Evolutionary conservation across 2,113 vertebrate genomes (phyloP), one percentile per base, ranked within the genome.

Genomic region (Pyrgilauda ruficollis): DNA sequence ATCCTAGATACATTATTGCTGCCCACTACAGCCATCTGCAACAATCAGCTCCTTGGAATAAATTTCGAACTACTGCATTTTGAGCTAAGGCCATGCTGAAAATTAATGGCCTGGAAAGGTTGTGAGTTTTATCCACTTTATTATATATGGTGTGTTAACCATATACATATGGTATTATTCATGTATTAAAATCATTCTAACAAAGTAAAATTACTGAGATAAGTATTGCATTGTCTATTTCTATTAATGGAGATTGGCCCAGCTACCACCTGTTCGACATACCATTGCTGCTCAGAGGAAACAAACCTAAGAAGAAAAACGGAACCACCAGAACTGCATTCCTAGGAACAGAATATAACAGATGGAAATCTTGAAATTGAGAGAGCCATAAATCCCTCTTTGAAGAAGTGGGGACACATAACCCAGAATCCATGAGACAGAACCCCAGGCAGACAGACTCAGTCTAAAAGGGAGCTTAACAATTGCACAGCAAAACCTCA

Each of bases 11-110:
- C 5, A 24, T 83, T 80, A 83, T 13, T 67, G 30, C 39, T 90
- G 33, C 56, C 72, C 30, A 14, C 72, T 90, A 75, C 27, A 59
- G 61, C 59, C 88, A 92, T 77, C 83, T 94, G 86, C 43, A 59
- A 75, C 39, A 77, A 77, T 43, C 37, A 63, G 6, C 46, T 86
- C 35, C 50, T 66, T 74, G 47, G 68, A 95, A 90, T 47, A 62
- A 37, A 83, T 80, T 62, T 89, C 0, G 0, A 91, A 76, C 8
- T 43, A 50, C 11, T 15, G 7, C 35, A 50, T 73, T 96, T 86
- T 70, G 27, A 88, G 24, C 35, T 70, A 67, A 74, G 35, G 66
- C 17, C 2, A 4, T 21, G 26, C 11, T 80, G 59, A 81, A 82
- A 91, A 81, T 43, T 44, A 79, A 46, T 37, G 28, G 11, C 12